Evolutionary conservation across 2,888 invertebrate species (phyloP).

Genomic region (Teleiodes luculella): DNA sequence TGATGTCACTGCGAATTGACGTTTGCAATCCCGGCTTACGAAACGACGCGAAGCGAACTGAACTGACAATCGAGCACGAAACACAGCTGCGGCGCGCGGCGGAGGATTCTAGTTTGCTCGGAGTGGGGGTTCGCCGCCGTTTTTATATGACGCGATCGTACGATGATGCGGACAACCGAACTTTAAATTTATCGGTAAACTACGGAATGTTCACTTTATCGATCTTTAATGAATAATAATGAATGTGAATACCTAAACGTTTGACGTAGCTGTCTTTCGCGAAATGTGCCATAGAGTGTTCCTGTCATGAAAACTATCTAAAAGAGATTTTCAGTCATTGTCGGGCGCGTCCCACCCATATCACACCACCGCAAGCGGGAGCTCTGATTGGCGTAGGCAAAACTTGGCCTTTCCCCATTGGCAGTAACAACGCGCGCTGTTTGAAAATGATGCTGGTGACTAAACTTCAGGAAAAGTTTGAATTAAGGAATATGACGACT

Average conservation of each 20-base stretch:
- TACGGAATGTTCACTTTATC: constrained; percentile 35
- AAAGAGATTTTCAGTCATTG: constrained; percentile 27
- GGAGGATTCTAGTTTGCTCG: constrained; percentile 64
- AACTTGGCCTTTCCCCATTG: constrained; percentile 46
- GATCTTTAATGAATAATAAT: constrained; percentile 27
- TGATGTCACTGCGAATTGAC: constrained; percentile 60
- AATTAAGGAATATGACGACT: too few relatives aligned
- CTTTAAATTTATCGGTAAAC: constrained; percentile 53
- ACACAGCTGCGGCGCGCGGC: constrained; percentile 41
- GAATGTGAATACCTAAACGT: background rate
- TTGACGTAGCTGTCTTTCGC: background rate
- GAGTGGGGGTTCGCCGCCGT: constrained; percentile 62
- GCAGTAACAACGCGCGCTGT: constrained; percentile 44
- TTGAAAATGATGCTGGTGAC: constrained; percentile 30
- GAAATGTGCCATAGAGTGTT: background rate
- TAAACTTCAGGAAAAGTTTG: background rate
- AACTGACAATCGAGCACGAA: constrained; percentile 45
- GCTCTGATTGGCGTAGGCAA: constrained; percentile 53
- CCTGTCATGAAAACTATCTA: constrained; percentile 38
- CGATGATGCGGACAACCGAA: constrained; percentile 71
- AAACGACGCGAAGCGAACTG: constrained; percentile 52
- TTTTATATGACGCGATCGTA: constrained; percentile 74
- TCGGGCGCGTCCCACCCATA: constrained; percentile 62
- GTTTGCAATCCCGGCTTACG: constrained; percentile 54
- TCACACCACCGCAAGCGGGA: constrained; percentile 74